These are phyloP conservation scores for Muscicapa comitata DNA, from an alignment of 2,797 vertebrate genomes.

Conservation along the genomic window DNA sequence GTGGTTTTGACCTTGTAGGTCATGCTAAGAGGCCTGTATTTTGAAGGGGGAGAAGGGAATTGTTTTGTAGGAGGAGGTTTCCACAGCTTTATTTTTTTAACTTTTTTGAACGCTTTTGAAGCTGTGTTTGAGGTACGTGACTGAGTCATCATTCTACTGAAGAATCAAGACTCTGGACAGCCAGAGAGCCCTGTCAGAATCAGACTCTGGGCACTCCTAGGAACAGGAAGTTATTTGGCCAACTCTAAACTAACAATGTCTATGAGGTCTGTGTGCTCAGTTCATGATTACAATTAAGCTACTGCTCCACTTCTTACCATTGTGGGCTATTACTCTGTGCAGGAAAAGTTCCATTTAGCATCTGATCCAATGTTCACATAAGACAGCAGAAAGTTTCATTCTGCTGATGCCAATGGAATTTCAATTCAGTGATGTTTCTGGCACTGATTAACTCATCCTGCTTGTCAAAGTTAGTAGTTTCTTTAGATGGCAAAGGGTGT, in stretches of 20 bases:
- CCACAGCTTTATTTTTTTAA: not conserved
- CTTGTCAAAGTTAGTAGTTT: not conserved
- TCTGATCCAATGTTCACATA: not conserved
- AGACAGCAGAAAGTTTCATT: slow-evolving; percentile 28
- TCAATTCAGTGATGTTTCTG: not conserved
- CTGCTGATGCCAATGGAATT: slow-evolving; percentile 41
- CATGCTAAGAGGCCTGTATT: not conserved
- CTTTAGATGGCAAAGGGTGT: not conserved
- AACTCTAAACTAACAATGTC: not conserved
- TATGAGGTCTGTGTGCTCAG: not conserved
- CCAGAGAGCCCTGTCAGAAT: not conserved
- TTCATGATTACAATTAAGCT: not conserved
- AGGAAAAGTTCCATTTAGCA: not conserved
- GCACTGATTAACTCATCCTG: slow-evolving; percentile 21
- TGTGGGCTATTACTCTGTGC: not conserved
- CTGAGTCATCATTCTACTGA: not conserved
- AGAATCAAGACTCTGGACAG: not conserved
- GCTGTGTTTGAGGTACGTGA: not conserved
- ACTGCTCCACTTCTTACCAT: not conserved
- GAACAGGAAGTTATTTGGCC: not conserved
- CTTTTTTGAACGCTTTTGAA: not conserved
- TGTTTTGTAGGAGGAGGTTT: not conserved
- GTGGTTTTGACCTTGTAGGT: not conserved
- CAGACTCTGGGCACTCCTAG: rapidly evolving
- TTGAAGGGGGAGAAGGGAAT: not conserved